Evolutionary conservation across 2,797 vertebrate genomes (phyloP), one percentile per base, ranked within the genome.

Genomic region (Chaenodraco wilsoni): DNA sequence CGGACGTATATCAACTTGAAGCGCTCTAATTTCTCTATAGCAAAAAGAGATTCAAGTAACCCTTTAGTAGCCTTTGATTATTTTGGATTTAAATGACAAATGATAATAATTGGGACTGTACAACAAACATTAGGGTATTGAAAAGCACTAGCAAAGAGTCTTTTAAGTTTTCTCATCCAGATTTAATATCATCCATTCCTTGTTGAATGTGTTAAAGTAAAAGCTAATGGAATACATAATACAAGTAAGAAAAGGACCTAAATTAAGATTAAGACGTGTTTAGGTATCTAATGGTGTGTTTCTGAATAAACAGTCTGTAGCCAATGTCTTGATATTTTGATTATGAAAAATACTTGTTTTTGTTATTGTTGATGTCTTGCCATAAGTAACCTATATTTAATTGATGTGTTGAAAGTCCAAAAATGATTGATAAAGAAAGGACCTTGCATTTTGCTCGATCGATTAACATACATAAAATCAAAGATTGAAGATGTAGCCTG

Each of bases 1-100:
- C 31, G 65, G 60, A 31, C 60, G 63, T 79, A 76, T n/a, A 79
- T 86, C 71, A 82, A 62, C 61, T 52, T 68, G 44, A 79, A 60
- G 69, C n/a, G 51, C 9, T 15, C 33, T 56, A 17, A 14, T 52
- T 19, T 51, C 4, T 46, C 19, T 62, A 40, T 51, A 21, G 13
- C 15, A 27, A 49, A 27, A 5, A 21, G 4, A 51, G 17, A 61
- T 45, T 70, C 1, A 54, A 60, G 14, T 0, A 16, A 56, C 15
- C 23, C 1, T 48, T 41, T 64, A 49, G 2, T 21, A 19, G 5
- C 3, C 15, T 50, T 61, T 27, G 27, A 27, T 27, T 27, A 27
- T 13, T 71, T 78, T 62, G 40, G 0, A 15, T 60, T 50, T 66
- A 4, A 65, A 7, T 1, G 19, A 16, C 23, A 2, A 19, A 19